Conservation (phyloP, 2,797 vertebrate genomes). For the Arremon aurantiirostris region DNA sequence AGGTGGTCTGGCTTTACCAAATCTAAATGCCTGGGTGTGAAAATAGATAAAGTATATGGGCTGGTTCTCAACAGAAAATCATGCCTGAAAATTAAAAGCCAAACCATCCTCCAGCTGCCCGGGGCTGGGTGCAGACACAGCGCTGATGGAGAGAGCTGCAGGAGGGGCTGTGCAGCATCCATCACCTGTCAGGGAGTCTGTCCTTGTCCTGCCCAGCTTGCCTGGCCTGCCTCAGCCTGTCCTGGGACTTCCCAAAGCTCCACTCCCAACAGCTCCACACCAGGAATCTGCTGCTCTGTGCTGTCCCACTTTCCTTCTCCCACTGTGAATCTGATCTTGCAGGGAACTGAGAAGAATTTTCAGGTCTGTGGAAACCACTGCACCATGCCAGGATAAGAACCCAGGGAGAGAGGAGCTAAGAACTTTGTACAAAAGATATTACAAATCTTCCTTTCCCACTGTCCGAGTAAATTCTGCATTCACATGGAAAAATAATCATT, state of each 20-base stretch:
- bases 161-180: accelerated
- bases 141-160: neutral
- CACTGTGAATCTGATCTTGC: neutral
- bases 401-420: neutral
- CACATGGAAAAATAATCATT: neutral
- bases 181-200: neutral
- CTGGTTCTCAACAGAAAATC: neutral
- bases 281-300: neutral
- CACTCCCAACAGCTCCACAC: neutral
- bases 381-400: accelerated
- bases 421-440: neutral
- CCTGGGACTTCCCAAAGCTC: neutral
- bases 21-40: neutral
- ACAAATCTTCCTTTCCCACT: neutral
- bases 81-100: neutral
- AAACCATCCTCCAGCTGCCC: neutral
- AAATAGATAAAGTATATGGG: neutral
- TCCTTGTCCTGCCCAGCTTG: neutral
- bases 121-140: neutral
- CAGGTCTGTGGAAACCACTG: neutral
- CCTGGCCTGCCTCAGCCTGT: neutral
- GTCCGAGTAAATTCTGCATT: neutral
- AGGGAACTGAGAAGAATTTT: neutral
- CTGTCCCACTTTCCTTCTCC: neutral
- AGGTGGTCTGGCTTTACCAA: neutral